Percentiles rank a stretch among this genome's conserved stretches.
Evolutionary conservation across 1,140 invertebrate species (phyloP).

Genomic region (Nephotettix cincticeps): DNA sequence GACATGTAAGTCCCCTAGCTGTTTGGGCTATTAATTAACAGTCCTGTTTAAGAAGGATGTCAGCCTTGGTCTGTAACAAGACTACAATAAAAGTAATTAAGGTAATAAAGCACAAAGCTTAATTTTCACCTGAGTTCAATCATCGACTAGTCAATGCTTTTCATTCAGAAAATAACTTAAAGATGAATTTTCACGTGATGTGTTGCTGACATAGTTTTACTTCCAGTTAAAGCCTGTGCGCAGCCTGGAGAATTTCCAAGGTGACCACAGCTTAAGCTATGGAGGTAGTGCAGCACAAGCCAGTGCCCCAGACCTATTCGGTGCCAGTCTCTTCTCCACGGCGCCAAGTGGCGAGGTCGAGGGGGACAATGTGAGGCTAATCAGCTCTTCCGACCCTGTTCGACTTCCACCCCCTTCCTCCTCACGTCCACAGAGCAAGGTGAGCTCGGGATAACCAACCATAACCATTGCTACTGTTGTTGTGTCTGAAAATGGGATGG

Average conservation of each 20-base stretch:
- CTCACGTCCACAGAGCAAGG: not conserved
- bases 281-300: constrained; percentile 2
- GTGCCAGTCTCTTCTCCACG: not conserved
- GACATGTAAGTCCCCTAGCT: not conserved
- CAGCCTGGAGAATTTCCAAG: constrained; percentile 56
- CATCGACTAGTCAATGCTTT: not conserved
- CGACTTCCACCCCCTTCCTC: not conserved
- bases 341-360: not conserved
- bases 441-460: not conserved
- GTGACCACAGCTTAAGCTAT: constrained; percentile 39
- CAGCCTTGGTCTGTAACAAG: too few relatives aligned
- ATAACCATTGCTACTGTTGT: not conserved
- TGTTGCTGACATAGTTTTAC: not conserved
- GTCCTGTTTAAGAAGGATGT: too few relatives aligned
- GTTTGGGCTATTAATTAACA: too few relatives aligned
- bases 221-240: constrained; percentile 59
- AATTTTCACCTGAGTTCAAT: not conserved
- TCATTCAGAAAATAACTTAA: not conserved
- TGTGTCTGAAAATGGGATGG: not conserved
- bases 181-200: constrained; percentile 1
- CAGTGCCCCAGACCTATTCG: constrained; percentile 12
- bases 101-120: not conserved
- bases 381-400: not conserved
- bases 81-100: not conserved
- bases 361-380: constrained; percentile 22